These are phyloP conservation scores for Euthynnus affinis DNA, from an alignment of 2,797 vertebrate species.

Conservation along the genomic window DNA sequence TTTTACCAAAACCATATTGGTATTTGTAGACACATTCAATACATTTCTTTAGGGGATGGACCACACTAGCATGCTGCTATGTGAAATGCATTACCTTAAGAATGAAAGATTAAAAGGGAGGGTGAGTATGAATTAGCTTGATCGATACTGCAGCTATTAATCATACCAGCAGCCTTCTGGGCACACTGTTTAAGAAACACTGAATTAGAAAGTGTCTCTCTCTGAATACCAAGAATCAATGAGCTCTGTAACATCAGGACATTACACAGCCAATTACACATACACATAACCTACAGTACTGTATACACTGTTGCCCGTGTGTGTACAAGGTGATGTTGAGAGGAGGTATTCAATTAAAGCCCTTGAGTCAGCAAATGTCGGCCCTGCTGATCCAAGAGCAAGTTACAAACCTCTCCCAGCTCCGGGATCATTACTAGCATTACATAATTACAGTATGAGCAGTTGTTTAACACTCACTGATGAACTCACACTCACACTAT, in stretches of 20 bases:
- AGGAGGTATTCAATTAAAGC: not conserved
- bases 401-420: slow-evolving; percentile 13
- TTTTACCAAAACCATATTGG: slow-evolving; percentile 2
- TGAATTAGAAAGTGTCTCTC: not conserved
- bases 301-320: slow-evolving; percentile 2
- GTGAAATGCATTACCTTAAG: not conserved
- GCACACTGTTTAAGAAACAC: slow-evolving; percentile 26
- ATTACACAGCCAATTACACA: slow-evolving; percentile 46
- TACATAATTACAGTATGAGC: slow-evolving; percentile 6
- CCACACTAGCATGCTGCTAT: not conserved
- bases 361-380: not conserved
- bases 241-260: not conserved
- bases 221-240: slow-evolving; percentile 23
- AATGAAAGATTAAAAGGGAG: not conserved
- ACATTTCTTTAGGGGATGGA: not conserved
- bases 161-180: slow-evolving; percentile 3
- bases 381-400: not conserved
- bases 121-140: not conserved
- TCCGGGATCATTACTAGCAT: slow-evolving; percentile 5
- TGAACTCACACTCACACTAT: not conserved
- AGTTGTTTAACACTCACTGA: slow-evolving; percentile 18
- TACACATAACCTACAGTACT: not conserved
- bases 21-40: not conserved
- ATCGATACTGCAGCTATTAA: slow-evolving; percentile 14
- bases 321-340: slow-evolving; percentile 8